These are phyloP conservation scores for Phoxinus phoxinus DNA, from an alignment of 2,113 vertebrate genomes.

Conservation along the genomic window DNA sequence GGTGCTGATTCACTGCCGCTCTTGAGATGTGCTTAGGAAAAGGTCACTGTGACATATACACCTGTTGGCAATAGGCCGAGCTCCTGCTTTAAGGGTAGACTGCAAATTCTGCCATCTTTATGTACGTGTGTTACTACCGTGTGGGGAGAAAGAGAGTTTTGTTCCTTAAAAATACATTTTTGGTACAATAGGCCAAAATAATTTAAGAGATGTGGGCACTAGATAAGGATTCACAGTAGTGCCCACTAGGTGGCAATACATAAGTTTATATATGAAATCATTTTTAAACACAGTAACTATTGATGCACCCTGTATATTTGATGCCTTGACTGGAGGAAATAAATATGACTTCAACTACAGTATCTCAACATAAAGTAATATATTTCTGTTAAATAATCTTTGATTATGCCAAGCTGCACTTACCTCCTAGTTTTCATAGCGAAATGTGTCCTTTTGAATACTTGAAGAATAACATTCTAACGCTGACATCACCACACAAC, in stretches of 20 bases:
- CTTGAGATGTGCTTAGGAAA: constrained; percentile 50
- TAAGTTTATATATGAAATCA: neutral
- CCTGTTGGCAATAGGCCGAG: constrained; percentile 34
- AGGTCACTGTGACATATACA: constrained; percentile 56
- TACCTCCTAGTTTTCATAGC: neutral
- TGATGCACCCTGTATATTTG: neutral
- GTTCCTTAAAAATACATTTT: neutral
- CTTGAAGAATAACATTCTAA: neutral
- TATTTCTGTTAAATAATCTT: neutral
- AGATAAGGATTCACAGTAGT: neutral
- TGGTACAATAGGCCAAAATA: neutral
- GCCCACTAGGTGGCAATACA: constrained; percentile 23
- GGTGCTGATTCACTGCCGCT: constrained; percentile 41
- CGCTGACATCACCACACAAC: neutral
- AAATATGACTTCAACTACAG: neutral
- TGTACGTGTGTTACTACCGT: neutral
- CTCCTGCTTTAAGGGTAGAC: constrained; percentile 13
- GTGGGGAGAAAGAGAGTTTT: neutral
- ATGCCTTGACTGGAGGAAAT: neutral
- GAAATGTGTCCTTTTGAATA: neutral
- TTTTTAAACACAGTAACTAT: neutral
- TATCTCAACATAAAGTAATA: too few relatives aligned
- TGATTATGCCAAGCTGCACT: neutral
- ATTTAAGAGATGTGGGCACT: neutral
- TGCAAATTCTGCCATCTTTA: neutral